Conservation (phyloP, 2,888 invertebrate species). For the Morpho achilles region DNA sequence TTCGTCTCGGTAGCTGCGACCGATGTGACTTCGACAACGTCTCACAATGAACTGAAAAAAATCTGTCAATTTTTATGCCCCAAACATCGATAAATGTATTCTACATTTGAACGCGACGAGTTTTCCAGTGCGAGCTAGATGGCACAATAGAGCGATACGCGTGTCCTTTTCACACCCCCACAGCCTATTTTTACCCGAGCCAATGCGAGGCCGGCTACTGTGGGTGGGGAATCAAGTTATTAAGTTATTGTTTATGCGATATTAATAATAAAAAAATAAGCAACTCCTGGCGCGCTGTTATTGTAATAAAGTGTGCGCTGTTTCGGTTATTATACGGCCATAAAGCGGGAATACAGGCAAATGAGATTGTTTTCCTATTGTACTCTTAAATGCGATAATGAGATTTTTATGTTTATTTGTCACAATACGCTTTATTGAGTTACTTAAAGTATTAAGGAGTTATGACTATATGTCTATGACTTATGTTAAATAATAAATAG, state of each 20-base stretch:
- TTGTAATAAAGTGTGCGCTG: conserved; percentile 52
- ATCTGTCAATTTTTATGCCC: conserved; percentile 79
- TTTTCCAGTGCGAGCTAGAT: conserved; percentile 56
- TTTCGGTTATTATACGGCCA: conserved; percentile 54
- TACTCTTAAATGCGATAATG: conserved; percentile 46
- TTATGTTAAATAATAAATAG: neutral
- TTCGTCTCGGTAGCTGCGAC: conserved; percentile 40
- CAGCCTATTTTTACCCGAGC: conserved; percentile 72
- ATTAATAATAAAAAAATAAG: conserved; percentile 75
- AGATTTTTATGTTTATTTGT: conserved; percentile 56
- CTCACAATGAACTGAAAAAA: conserved; percentile 75
- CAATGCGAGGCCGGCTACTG: conserved; percentile 65
- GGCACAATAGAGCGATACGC: conserved; percentile 40
- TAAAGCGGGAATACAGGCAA: conserved; percentile 54
- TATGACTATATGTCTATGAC: conserved; percentile 15
- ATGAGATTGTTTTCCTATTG: conserved; percentile 61
- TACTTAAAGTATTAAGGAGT: conserved; percentile 15
- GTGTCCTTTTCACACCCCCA: conserved; percentile 58
- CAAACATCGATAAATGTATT: conserved; percentile 76
- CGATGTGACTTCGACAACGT: conserved; percentile 46
- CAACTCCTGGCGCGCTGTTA: conserved; percentile 51
- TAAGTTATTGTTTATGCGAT: conserved; percentile 77
- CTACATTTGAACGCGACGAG: conserved; percentile 72
- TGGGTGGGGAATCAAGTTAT: conserved; percentile 71
- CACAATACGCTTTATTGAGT: conserved; percentile 27